These are phyloP conservation scores for Fukomys damarensis DNA, from an alignment of 2,113 vertebrate genomes.

Conservation along the genomic window DNA sequence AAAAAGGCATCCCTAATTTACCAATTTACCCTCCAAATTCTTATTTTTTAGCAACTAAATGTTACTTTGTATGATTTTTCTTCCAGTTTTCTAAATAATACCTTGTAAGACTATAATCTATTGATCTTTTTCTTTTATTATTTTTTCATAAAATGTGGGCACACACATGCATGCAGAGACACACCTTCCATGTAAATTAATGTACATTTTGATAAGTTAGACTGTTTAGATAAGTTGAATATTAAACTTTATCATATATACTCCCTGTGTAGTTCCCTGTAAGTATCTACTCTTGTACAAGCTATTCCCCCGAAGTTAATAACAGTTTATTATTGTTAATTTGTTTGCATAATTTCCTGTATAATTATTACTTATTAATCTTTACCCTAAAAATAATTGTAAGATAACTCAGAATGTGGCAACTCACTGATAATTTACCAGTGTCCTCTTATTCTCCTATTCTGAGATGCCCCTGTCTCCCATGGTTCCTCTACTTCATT, in stretches of 20 bases:
- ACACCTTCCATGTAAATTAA: not conserved
- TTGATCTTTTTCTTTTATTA: not conserved
- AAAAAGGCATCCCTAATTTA: not conserved
- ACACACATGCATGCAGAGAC: not conserved
- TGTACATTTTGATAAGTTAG: not conserved
- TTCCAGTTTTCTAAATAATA: not conserved
- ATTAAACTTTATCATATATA: not conserved
- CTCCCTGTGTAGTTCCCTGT: not conserved
- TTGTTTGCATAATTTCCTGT: conserved; percentile 39
- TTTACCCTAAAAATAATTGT: not conserved
- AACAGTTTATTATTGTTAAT: conserved; percentile 6
- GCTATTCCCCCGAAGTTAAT: not conserved
- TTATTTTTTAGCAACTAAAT: not conserved
- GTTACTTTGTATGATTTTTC: not conserved
- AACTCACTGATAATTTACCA: not conserved
- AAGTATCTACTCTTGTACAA: not conserved
- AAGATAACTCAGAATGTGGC: not conserved
- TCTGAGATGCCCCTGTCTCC: rapidly evolving
- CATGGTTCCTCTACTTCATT: not conserved
- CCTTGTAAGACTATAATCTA: not conserved
- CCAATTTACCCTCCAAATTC: not conserved
- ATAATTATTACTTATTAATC: not conserved
- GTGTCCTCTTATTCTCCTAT: not conserved
- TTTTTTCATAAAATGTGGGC: not conserved
- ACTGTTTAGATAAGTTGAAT: not conserved